Conservation (phyloP, 2,888 invertebrate species). For the Chelonus formosanus region DNA sequence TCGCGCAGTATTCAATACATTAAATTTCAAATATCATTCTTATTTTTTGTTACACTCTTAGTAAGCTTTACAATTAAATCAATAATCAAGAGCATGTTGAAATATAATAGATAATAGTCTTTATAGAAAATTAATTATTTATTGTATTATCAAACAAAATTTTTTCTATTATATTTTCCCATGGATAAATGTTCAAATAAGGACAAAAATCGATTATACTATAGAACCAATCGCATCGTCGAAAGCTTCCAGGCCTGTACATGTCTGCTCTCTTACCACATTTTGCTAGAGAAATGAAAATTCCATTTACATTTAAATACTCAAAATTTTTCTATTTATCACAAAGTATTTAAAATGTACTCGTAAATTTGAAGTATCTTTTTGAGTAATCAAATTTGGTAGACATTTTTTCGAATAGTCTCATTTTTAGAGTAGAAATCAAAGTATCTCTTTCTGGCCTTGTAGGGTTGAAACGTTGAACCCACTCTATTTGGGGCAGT, state of each 20-base stretch:
- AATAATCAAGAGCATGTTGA: background rate
- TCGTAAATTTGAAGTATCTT: too few species aligned
- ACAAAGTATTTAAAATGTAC: too few species aligned
- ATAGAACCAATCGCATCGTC: slow-evolving; percentile 14
- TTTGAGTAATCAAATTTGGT: too few species aligned
- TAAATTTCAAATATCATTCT: too few species aligned
- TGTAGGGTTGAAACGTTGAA: slow-evolving; percentile 45
- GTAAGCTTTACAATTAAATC: background rate
- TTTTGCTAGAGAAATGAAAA: background rate
- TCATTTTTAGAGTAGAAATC: slow-evolving; percentile 33
- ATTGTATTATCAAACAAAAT: background rate
- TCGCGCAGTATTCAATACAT: slow-evolving; percentile 2
- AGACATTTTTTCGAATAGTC: background rate
- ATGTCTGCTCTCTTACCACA: slow-evolving; percentile 2
- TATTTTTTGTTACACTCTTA: too few species aligned
- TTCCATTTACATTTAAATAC: background rate
- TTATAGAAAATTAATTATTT: too few species aligned
- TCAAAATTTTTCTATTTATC: too few species aligned
- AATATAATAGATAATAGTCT: too few species aligned
- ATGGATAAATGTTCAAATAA: slow-evolving; percentile 9
- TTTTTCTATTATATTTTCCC: background rate
- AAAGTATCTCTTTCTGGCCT: slow-evolving; percentile 37
- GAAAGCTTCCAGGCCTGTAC: slow-evolving; percentile 4
- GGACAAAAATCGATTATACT: slow-evolving; percentile 10
- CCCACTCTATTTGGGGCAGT: slow-evolving; percentile 46